Conservation (phyloP, 92 coral and sea anemone species). For the Paramuricea clavata region DNA sequence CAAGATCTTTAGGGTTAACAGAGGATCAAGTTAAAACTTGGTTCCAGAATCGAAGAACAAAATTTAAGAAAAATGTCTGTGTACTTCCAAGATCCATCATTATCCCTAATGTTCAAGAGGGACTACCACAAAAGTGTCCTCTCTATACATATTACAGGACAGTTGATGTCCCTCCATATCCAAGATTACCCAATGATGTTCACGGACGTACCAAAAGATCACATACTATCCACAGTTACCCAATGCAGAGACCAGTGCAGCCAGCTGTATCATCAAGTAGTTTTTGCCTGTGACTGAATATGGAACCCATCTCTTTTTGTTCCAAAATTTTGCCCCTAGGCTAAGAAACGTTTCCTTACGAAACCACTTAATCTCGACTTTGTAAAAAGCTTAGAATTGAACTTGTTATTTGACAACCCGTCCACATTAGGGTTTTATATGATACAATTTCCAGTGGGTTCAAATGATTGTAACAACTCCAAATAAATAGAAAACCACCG, state of each 20-base stretch:
- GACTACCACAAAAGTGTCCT: neutral
- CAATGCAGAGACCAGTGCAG: neutral
- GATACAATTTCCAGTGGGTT: no score
- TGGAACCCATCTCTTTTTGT: neutral
- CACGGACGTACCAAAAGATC: neutral
- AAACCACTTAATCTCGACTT: no score
- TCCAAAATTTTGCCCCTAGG: neutral
- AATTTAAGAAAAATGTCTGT: constrained; percentile 13
- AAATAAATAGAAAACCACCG: no score
- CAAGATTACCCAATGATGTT: neutral
- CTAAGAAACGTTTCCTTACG: no score
- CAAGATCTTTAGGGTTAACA: neutral
- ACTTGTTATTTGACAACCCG: no score
- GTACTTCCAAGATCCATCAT: neutral
- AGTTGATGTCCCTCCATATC: neutral
- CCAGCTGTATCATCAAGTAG: neutral
- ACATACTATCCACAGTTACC: neutral
- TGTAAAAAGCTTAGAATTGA: no score
- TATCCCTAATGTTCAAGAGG: neutral
- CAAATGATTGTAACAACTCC: no score
- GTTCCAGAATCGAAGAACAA: constrained; percentile 40
- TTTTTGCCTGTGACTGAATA: neutral
- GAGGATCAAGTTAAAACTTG: constrained; percentile 28
- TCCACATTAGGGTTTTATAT: no score
- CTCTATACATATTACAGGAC: neutral